Evolutionary conservation across 2,797 vertebrate genomes (phyloP).

Genomic region (Lepus oiostolus): DNA sequence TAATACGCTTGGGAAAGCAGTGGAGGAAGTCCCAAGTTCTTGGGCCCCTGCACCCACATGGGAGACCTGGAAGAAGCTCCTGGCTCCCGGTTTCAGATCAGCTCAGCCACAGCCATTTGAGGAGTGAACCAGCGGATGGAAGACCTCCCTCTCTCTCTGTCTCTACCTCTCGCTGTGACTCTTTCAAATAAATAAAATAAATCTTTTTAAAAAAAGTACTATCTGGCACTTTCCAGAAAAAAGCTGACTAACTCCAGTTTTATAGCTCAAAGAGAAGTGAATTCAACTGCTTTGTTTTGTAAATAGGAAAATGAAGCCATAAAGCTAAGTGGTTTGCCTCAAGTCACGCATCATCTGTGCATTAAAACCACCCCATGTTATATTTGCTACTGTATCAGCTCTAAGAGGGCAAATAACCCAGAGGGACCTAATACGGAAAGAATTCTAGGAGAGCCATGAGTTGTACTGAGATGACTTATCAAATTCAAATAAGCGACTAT

Average conservation of each 20-base stretch:
- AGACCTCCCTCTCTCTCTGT: too few species aligned
- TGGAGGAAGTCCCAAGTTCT: too few species aligned
- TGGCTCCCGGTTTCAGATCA: too few species aligned
- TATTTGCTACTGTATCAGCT: neutral
- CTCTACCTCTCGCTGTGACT: too few species aligned
- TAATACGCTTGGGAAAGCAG: too few species aligned
- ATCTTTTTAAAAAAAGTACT: neutral
- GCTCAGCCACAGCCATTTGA: too few species aligned
- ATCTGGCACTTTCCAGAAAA: neutral
- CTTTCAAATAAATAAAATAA: too few species aligned
- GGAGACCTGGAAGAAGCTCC: too few species aligned
- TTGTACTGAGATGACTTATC: constrained; percentile 3
- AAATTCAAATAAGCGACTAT: constrained; percentile 32
- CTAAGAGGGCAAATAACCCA: neutral
- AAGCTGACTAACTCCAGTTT: neutral
- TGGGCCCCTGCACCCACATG: too few species aligned
- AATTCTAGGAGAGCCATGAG: neutral
- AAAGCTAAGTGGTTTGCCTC: constrained; percentile 34
- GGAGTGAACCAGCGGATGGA: too few species aligned
- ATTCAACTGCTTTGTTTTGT: constrained; percentile 36
- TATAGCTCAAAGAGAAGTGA: constrained; percentile 12
- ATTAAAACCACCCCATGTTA: constrained; percentile 18
- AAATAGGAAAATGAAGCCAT: constrained; percentile 47
- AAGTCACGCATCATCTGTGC: neutral
- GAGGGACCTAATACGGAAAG: neutral